Base-by-base conservation (phyloP, 1,140 invertebrate genomes). In the Trichonephila clavata region DNA sequence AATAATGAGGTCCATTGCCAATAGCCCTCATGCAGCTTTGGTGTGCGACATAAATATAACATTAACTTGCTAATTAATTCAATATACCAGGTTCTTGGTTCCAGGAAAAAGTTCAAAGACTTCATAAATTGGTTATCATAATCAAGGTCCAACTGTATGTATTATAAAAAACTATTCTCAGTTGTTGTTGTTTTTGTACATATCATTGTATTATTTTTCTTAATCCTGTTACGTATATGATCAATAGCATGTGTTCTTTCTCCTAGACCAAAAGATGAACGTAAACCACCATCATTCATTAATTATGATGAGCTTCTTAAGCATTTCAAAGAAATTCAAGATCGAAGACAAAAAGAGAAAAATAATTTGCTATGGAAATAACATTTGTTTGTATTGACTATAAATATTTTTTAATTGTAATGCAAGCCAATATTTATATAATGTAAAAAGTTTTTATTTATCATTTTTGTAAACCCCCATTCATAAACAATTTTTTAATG, bases 241-340 rank as follows among this genome's bases (percentile, higher is more conserved):
- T 50, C 10, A 10, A 13, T 50, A 50, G 10, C 7, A 13, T 50
- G 50, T 50, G 50, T 32, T 84, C 65, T 61, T 50, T 65, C 57
- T 90, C 81, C 32, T 20, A 92, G 81, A 8, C 21, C 63, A 21
- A 84, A 90, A 50, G 83, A 68, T 8, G 81, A 91, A 8, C 39
- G 83, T 13, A 93, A 93, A 57, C 87, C 88, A 63, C 91, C 91
- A 24, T 81, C 86, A 32, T 92, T 95, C 94, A 97, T 97, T 24
- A 96, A 97, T 94, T 98, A 97, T 95, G 95, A 96, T 32, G 95
- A 96, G 92, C 95, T 98, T 7, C 95, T 97, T 6, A 94, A 96
- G 86, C 97, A 97, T 95, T 98, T 98, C 95, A 96, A 96, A 71
- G 94, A 95, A 81, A 96, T 97, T 65, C 97, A 97, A 96, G 96